Base-by-base conservation (phyloP, 2,113 vertebrate genomes). In the Phycodurus eques region DNA sequence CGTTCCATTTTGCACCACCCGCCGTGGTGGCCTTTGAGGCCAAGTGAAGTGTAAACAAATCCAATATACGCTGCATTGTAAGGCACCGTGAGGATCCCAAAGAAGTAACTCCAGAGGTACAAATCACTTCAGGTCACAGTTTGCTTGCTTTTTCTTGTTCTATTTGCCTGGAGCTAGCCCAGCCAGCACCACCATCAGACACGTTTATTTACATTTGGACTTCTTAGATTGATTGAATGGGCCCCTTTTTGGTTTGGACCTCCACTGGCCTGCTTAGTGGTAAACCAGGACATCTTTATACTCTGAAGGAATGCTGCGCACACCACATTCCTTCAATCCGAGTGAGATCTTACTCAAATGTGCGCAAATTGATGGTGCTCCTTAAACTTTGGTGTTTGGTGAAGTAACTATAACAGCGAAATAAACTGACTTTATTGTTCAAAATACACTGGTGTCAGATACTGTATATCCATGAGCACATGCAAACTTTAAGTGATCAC, bases 1-100 rank as follows among this genome's bases (percentile, higher is more conserved):
- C 88, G 80, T 85, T 77, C 88, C 84, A 85, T 88, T 80, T 72
- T 56, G 75, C 78, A 82, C 88, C 88, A 83, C 86, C 88, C 87
- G 82, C 82, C 43, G 82, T 22, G 76, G 73, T 72, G 79, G 68
- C 86, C 86, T 90, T 91, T 93, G 78, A 89, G 89, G 89, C 84
- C 77, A 90, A 93, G 88, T 92, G 89, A 88, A 89, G 88, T 90
- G 88, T 91, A 91, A 92, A 91, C 88, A 90, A 90, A 93, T 93
- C 83, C 90, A 91, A 90, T 91, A 89, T 85, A 89, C 80, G 75
- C 83, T 74, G 85, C 85, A 89, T 92, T 91, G 87, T 90, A 64
- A 19, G 68, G 77, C 79, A 83, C 87, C 71, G 80, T 70, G 33
- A 82, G 84, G 82, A 86, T 86, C 85, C 85, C 71, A 73, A 60